Evolutionary conservation across 2,888 invertebrate genomes (phyloP).

Genomic region (Xestia ashworthii): DNA sequence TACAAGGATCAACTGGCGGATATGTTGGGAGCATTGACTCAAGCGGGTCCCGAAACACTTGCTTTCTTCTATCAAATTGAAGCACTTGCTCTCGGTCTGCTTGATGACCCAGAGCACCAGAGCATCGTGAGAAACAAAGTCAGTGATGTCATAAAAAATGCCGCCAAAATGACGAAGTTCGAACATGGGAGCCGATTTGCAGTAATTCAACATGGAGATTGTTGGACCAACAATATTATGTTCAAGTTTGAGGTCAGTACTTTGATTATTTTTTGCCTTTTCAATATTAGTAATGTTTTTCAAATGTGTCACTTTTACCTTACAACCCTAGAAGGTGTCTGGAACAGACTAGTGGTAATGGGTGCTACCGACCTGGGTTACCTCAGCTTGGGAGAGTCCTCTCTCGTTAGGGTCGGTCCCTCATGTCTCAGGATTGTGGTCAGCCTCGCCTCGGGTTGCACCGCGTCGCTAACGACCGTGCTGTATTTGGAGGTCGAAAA

Average conservation of each 20-base stretch:
- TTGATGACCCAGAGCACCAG: constrained; percentile 66
- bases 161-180: constrained; percentile 49
- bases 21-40: constrained; percentile 38
- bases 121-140: constrained; percentile 62
- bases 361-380: not conserved
- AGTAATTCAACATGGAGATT: constrained; percentile 76
- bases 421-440: no score
- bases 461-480: no score
- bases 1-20: constrained; percentile 62
- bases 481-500: no score
- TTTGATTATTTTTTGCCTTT: not conserved
- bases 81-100: constrained; percentile 40
- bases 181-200: constrained; percentile 67
- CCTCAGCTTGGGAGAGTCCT: not conserved
- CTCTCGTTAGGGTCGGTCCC: no score
- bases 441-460: no score
- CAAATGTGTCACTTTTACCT: not conserved
- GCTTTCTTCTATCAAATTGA: constrained; percentile 54
- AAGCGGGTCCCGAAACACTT: constrained; percentile 2
- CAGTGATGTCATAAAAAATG: constrained; percentile 8
- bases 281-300: not conserved
- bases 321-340: not conserved
- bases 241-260: constrained; percentile 70
- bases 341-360: not conserved
- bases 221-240: constrained; percentile 79